Conservation (phyloP, 2,113 vertebrate genomes). For the Ammodramus savannarum region DNA sequence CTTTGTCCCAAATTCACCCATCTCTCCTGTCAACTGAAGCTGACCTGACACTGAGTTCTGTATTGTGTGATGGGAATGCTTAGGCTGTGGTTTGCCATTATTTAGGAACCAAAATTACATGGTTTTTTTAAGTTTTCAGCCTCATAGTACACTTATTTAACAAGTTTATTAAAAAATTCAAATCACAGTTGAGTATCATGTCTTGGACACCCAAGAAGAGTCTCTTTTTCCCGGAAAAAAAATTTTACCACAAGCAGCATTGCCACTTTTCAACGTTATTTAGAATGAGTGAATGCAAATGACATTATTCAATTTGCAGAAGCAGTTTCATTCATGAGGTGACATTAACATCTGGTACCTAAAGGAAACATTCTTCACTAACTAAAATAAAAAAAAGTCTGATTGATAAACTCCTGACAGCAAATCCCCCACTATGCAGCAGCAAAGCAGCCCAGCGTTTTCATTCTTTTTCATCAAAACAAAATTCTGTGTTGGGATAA, state of each 20-base stretch:
- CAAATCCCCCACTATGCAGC: accelerated
- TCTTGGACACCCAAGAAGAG: neutral
- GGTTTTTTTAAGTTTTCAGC: accelerated
- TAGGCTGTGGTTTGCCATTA: neutral
- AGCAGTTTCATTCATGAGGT: neutral
- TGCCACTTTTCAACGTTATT: neutral
- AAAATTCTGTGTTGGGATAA: neutral
- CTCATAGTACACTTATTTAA: neutral
- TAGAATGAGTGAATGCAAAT: neutral
- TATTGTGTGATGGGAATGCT: neutral
- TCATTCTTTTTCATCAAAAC: neutral
- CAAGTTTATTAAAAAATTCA: neutral
- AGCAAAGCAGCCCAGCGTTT: neutral
- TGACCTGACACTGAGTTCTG: neutral
- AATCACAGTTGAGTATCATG: neutral
- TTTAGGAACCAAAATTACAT: neutral
- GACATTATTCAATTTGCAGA: neutral
- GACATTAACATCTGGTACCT: neutral
- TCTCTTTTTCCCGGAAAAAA: neutral
- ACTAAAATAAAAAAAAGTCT: neutral
- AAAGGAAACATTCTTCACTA: neutral
- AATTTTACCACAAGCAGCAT: neutral
- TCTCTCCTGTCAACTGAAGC: neutral
- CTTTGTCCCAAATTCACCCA: neutral
- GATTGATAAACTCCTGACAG: neutral